Conservation (phyloP, 2,888 invertebrate species). For the Napeogenes inachia region DNA sequence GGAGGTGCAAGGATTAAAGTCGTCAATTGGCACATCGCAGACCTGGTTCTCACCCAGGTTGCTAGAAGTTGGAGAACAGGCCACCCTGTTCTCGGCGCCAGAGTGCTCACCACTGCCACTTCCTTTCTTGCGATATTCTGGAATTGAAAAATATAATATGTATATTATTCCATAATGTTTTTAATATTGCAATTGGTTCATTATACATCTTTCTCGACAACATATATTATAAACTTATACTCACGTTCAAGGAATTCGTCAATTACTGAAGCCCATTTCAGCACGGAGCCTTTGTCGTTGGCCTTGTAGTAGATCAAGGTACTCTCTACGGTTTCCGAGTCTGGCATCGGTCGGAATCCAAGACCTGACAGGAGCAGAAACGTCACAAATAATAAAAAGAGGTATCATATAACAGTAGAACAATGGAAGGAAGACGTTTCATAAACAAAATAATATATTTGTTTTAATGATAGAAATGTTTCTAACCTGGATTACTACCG, state of each 20-base stretch:
- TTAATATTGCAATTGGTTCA: too few species aligned
- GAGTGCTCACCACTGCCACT: constrained; percentile 59
- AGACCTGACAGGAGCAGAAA: constrained; percentile 79
- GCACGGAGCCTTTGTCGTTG: constrained; percentile 85
- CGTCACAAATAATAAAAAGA: neutral
- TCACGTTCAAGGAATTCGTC: constrained; percentile 87
- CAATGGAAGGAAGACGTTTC: too few species aligned
- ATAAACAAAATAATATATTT: neutral
- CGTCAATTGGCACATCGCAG: constrained; percentile 86
- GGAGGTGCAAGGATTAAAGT: constrained; percentile 86
- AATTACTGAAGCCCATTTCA: constrained; percentile 88
- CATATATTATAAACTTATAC: constrained; percentile 32
- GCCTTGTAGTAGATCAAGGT: constrained; percentile 97
- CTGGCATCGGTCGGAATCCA: constrained; percentile 98
- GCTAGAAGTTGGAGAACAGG: constrained; percentile 81
- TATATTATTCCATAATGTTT: too few species aligned
- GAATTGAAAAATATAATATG: constrained; percentile 11
- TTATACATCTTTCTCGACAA: neutral
- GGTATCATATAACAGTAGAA: neutral
- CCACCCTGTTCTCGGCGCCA: constrained; percentile 79
- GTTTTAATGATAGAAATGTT: neutral
- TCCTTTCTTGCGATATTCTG: constrained; percentile 73
- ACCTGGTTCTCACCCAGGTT: constrained; percentile 82
- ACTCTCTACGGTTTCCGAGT: constrained; percentile 89
- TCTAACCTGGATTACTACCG: constrained; percentile 93